phyloP scores from a whole-genome alignment of 1,140 invertebrate species.

The Saccostrea cuccullata region DNA sequence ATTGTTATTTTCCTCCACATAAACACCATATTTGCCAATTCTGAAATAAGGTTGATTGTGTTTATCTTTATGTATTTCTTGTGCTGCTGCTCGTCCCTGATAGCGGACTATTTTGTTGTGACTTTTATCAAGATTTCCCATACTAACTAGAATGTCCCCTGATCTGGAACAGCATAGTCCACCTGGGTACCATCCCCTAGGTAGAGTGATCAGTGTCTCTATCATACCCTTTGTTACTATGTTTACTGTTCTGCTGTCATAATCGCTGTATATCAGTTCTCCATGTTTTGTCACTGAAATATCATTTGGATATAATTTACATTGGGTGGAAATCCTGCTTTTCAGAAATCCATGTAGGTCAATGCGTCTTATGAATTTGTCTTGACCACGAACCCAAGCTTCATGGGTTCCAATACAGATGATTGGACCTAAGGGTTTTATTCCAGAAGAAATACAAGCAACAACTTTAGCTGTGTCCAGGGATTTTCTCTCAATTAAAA shows the following conservation, averaged over 20 bases:
- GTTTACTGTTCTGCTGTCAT: background rate
- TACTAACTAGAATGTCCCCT: background rate
- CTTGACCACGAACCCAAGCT: too few species aligned
- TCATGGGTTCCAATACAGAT: too few species aligned
- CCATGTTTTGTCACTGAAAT: background rate
- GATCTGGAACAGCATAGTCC: background rate
- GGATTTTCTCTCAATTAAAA: too few species aligned
- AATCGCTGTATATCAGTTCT: background rate
- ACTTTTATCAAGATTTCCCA: background rate
- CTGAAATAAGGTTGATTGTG: background rate
- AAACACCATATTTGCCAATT: background rate
- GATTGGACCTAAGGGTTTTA: too few species aligned
- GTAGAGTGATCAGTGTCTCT: background rate
- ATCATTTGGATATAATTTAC: background rate
- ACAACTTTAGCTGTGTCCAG: too few species aligned
- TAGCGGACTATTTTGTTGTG: background rate
- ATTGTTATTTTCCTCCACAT: background rate
- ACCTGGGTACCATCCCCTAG: background rate
- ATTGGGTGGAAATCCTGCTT: background rate
- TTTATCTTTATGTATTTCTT: too few species aligned
- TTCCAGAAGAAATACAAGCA: too few species aligned
- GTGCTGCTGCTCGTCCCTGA: background rate
- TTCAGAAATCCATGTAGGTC: background rate
- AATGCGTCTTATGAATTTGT: background rate
- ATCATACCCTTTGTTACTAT: background rate